Evolutionary conservation across 2,888 invertebrate species (phyloP), one percentile per base, ranked within the genome.

Genomic region (Theristus sp.): DNA sequence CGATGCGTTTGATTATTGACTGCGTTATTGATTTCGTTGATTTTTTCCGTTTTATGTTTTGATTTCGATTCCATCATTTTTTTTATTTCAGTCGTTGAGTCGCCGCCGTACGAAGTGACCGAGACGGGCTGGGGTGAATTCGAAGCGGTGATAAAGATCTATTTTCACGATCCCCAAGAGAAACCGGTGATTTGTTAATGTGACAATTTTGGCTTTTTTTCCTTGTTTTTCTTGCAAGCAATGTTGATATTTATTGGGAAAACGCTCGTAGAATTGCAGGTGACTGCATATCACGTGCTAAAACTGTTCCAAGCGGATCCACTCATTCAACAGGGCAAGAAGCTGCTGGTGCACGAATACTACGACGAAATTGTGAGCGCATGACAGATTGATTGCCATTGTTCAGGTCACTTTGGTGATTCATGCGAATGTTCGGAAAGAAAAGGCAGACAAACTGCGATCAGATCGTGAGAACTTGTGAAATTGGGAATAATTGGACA

Each of bases 71-170:
- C n/a, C n/a, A n/a, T n/a, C n/a, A n/a, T n/a, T n/a, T n/a, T n/a
- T n/a, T n/a, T n/a, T n/a, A 61, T 66, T 71, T 62, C 66, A 76
- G 88, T 93, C 22, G 82, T 94, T 0, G 86, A 87, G 0, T 89
- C 90, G 73, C 91, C 93, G 0, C 98, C 96, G 0, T 98, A 90
- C 73, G 94, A 96, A 79, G 83, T 98, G 6, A 89, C 87, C 0
- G 96, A 98, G 77, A 96, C 96, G 0, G 96, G 96, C 1, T 98
- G 98, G 96, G 98, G 98, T 66, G 98, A 98, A 78, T 98, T 98
- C 75, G 96, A 98, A 77, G 87, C 96, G 65, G 87, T 89, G 46
- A 93, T 99, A 60, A 94, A 94, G 75, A 87, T 98, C 64, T 90
- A 89, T 75, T 98, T 98, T 70, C 85, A 87, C 72, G 96, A 98